phyloP scores from a whole-genome alignment of 2,113 vertebrate genomes.

The Lanius collurio region DNA sequence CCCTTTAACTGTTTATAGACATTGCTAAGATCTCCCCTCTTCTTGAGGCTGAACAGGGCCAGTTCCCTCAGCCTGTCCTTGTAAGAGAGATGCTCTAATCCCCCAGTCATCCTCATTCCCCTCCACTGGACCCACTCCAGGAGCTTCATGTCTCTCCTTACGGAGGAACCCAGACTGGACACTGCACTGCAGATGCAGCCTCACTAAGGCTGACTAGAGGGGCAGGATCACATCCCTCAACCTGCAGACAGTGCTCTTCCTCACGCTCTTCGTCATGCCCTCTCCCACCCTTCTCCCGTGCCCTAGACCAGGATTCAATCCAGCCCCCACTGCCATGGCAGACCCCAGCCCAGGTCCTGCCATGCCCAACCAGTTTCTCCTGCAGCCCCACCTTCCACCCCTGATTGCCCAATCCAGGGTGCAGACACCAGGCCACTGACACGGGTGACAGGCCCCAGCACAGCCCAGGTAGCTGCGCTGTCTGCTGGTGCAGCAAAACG shows the following conservation, averaged over 20 bases:
- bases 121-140: not conserved
- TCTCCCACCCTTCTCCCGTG: not conserved
- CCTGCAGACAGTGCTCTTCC: not conserved
- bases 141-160: not conserved
- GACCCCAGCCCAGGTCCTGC: not conserved
- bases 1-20: not conserved
- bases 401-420: too few relatives aligned
- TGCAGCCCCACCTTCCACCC: too few relatives aligned
- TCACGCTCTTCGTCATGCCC: not conserved
- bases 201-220: not conserved
- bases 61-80: not conserved
- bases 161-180: not conserved
- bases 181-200: not conserved
- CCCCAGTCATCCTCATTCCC: rapidly evolving
- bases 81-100: not conserved
- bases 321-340: not conserved
- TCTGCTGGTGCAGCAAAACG: not conserved
- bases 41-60: not conserved
- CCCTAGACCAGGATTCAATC: rapidly evolving
- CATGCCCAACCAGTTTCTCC: rapidly evolving
- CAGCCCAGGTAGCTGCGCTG: rapidly evolving
- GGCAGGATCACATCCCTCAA: not conserved
- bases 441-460: rapidly evolving
- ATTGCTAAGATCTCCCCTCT: not conserved
- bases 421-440: not conserved